phyloP scores from a whole-genome alignment of 2,888 invertebrate species.

The Eristalinus aeneus region DNA sequence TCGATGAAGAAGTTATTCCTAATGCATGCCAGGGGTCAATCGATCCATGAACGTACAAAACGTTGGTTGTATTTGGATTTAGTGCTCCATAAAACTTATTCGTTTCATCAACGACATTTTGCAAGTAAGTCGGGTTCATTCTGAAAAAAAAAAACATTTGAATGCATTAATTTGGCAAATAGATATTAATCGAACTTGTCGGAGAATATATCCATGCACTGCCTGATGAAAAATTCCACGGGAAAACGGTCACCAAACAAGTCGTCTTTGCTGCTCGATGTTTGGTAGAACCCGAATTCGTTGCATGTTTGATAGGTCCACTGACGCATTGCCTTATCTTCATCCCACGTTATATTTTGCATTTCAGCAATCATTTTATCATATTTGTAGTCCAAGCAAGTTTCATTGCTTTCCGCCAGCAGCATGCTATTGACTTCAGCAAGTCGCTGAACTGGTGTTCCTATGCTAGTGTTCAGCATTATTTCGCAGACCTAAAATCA shows the following conservation, averaged over 20 bases:
- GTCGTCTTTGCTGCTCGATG: slow-evolving; percentile 83
- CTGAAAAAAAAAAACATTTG: slow-evolving; percentile 75
- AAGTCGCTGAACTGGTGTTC: slow-evolving; percentile 85
- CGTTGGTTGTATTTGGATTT: slow-evolving; percentile 85
- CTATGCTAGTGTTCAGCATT: slow-evolving; percentile 84
- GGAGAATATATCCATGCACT: slow-evolving; percentile 92
- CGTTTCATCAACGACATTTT: slow-evolving; percentile 85
- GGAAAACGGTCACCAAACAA: slow-evolving; percentile 90
- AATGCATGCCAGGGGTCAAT: slow-evolving; percentile 94
- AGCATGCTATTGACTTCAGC: slow-evolving; percentile 88
- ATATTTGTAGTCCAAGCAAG: slow-evolving; percentile 93
- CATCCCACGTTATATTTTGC: slow-evolving; percentile 86
- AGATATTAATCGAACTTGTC: slow-evolving; percentile 78
- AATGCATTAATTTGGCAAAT: background rate
- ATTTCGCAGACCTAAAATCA: slow-evolving; percentile 86
- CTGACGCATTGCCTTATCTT: slow-evolving; percentile 89
- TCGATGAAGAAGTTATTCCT: slow-evolving; percentile 84
- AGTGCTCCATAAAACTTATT: slow-evolving; percentile 91
- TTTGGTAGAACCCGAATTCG: slow-evolving; percentile 97
- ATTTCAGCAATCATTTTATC: slow-evolving; percentile 87
- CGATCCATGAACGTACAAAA: slow-evolving; percentile 93
- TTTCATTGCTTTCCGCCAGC: slow-evolving; percentile 84
- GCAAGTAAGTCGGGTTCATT: slow-evolving; percentile 84
- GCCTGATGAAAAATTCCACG: slow-evolving; percentile 88
- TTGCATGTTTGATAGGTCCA: slow-evolving; percentile 98